Conservation (phyloP, 2,113 vertebrate species). For the Lucifuga dentata region DNA sequence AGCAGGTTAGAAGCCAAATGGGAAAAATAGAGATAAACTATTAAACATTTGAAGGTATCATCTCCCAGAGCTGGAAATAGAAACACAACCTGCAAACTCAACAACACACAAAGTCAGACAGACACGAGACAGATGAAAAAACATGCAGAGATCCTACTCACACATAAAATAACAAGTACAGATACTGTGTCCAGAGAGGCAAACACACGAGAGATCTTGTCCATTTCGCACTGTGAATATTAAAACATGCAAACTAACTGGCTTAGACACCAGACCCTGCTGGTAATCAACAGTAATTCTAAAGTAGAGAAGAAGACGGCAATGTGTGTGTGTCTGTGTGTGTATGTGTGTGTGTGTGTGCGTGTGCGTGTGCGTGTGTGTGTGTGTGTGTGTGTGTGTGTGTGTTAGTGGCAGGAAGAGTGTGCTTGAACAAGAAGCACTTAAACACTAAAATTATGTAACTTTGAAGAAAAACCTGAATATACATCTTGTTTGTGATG, state of each 20-base stretch:
- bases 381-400: conserved; percentile 32
- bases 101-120: not conserved
- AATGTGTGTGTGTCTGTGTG: conserved; percentile 5
- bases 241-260: conserved; percentile 31
- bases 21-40: not conserved
- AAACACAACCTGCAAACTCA: not conserved
- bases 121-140: conserved; percentile 8
- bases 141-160: conserved; percentile 4
- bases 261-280: conserved; percentile 39
- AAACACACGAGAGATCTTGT: not conserved
- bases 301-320: conserved; percentile 17
- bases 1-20: not conserved
- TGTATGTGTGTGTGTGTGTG: not conserved
- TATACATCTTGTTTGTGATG: too few relatives aligned
- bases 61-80: not conserved
- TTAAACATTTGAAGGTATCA: not conserved
- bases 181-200: not conserved
- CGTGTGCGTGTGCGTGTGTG: too few relatives aligned
- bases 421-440: too few relatives aligned
- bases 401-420: too few relatives aligned
- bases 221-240: not conserved
- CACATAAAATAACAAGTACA: not conserved
- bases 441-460: too few relatives aligned
- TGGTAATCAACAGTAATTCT: conserved; percentile 40
- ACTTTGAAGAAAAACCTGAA: too few relatives aligned